Conservation (phyloP, 2,888 invertebrate species). For the Habroteleia sp. region DNA sequence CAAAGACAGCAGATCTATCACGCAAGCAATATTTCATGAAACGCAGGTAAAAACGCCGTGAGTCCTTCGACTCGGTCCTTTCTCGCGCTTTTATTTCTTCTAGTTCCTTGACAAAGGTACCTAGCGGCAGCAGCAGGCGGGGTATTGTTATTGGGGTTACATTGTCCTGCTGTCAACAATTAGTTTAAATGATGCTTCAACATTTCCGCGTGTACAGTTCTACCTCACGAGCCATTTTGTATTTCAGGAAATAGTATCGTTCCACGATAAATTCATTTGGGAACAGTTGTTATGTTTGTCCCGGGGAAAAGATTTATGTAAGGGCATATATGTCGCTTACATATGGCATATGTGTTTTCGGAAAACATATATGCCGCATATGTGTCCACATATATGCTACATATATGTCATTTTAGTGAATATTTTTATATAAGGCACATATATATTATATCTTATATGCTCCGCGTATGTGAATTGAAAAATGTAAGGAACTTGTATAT, state of each 20-base stretch:
- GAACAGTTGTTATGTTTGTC: background rate
- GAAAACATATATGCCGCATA: no score
- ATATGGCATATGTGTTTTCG: no score
- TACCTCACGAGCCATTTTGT: background rate
- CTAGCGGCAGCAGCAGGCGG: slow-evolving; percentile 67
- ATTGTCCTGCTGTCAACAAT: slow-evolving; percentile 79
- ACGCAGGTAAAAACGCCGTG: slow-evolving; percentile 48
- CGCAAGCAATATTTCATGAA: slow-evolving; percentile 52
- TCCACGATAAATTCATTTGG: slow-evolving; percentile 6
- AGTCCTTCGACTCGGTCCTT: slow-evolving; percentile 43
- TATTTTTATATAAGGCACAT: no score
- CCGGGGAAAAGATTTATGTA: no score
- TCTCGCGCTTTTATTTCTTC: slow-evolving; percentile 51
- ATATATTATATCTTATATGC: no score
- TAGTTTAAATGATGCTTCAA: slow-evolving; percentile 78
- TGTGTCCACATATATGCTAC: no score
- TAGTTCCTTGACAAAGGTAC: slow-evolving; percentile 36
- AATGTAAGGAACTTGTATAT: no score
- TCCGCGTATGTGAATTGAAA: no score
- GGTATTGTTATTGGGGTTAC: slow-evolving; percentile 74
- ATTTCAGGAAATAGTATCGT: slow-evolving; percentile 30
- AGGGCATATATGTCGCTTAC: no score
- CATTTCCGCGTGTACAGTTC: slow-evolving; percentile 62
- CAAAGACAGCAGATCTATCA: slow-evolving; percentile 51
- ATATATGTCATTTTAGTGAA: no score